A percentile compares a stretch with the other conserved stretches of the same genome.
Conservation (phyloP, 2,113 vertebrate species). For the Glaucidium brasilianum region DNA sequence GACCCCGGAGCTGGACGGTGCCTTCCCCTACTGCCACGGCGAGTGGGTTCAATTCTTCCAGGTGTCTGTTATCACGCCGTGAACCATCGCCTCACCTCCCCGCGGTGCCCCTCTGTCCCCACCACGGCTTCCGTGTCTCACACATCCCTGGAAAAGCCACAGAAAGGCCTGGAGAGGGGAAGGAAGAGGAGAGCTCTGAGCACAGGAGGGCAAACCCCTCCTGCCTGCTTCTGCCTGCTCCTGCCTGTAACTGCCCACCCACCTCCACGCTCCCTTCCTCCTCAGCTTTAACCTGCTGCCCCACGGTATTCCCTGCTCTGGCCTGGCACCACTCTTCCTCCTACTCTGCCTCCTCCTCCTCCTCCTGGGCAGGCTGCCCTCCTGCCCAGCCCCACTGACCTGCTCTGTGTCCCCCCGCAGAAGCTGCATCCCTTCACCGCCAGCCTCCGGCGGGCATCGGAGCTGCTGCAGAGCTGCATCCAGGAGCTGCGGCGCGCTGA, state of each 20-base stretch:
- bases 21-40: conserved; percentile 84
- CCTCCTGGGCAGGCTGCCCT: neutral
- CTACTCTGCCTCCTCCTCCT: neutral
- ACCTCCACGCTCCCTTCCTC: neutral
- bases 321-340: neutral
- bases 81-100: neutral
- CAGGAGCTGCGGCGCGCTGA: conserved; percentile 69
- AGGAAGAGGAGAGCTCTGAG: neutral
- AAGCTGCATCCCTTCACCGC: conserved; percentile 83
- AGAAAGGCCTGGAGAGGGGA: neutral
- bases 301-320: neutral
- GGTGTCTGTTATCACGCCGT: conserved; percentile 69
- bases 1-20: conserved; percentile 82
- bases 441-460: conserved; percentile 72
- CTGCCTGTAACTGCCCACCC: neutral
- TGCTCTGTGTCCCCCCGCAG: conserved; percentile 54
- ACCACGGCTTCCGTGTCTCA: fast-evolving
- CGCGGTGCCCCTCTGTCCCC: neutral
- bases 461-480: conserved; percentile 81
- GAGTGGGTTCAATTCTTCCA: conserved; percentile 94
- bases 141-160: neutral
- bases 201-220: neutral
- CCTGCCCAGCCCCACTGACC: fast-evolving
- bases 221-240: neutral
- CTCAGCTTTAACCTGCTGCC: neutral